These are phyloP conservation scores for Lordiphosa andalusiaca DNA, from an alignment of 2,888 invertebrate species.

Conservation along the genomic window DNA sequence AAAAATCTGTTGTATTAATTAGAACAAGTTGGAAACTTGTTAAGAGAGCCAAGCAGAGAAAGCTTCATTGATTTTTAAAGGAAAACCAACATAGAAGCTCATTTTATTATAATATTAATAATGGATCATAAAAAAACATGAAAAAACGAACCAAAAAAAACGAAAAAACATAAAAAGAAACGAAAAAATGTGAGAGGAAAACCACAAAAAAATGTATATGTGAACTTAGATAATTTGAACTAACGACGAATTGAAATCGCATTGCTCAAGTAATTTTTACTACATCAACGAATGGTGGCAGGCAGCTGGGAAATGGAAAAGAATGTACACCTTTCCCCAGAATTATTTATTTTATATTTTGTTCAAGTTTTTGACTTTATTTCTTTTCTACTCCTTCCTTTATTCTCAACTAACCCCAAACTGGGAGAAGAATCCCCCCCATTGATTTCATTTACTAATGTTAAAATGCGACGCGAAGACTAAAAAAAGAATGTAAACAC, in stretches of 20 bases:
- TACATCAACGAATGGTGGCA: slow-evolving; percentile 3
- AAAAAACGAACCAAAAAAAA: slow-evolving; percentile 39
- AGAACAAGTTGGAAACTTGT: no score
- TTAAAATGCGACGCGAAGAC: slow-evolving; percentile 54
- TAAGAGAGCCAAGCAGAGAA: slow-evolving; percentile 35
- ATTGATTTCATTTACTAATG: slow-evolving; percentile 27
- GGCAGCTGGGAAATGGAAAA: slow-evolving; percentile 16
- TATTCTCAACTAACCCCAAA: slow-evolving; percentile 30
- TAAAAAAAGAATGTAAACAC: slow-evolving; percentile 40
- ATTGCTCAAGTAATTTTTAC: no score
- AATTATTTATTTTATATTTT: slow-evolving; percentile 43
- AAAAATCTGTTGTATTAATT: slow-evolving; percentile 57
- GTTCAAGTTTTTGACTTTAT: slow-evolving; percentile 1
- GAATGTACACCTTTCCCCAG: slow-evolving; percentile 38
- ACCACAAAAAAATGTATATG: slow-evolving; percentile 21
- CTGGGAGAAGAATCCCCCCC: slow-evolving; percentile 2
- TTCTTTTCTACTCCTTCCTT: slow-evolving; percentile 2
- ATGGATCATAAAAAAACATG: slow-evolving; percentile 34
- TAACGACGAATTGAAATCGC: slow-evolving; percentile 9
- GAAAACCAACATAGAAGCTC: slow-evolving; percentile 63
- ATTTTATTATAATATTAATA: slow-evolving; percentile 27
- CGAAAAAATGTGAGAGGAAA: slow-evolving; percentile 47
- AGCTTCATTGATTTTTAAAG: slow-evolving; percentile 69
- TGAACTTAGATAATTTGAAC: slow-evolving; percentile 39
- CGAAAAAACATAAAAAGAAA: slow-evolving; percentile 46